Evolutionary conservation across 1,140 invertebrate genomes (phyloP).

Genomic region (Cotesia chilonis): DNA sequence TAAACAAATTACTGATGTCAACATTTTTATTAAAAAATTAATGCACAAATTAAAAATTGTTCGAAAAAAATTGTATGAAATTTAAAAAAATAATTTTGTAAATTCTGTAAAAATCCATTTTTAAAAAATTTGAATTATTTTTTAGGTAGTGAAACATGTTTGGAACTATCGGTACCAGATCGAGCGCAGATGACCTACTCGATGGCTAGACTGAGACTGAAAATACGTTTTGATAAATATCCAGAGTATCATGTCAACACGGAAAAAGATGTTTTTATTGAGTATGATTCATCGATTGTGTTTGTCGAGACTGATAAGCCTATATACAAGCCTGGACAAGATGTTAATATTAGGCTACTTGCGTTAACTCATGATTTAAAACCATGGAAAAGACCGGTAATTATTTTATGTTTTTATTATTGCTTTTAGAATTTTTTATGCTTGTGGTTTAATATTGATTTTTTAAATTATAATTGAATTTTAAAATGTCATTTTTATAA

Average conservation of each 20-base stretch:
- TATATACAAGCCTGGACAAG: slow-evolving; percentile 73
- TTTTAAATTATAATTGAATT: slow-evolving; percentile 4
- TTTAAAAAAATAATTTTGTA: slow-evolving; percentile 1
- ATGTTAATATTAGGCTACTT: slow-evolving; percentile 68
- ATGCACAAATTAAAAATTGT: too few species aligned
- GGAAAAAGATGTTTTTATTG: slow-evolving; percentile 59
- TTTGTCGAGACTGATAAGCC: slow-evolving; percentile 69
- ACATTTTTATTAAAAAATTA: too few species aligned
- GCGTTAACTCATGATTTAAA: slow-evolving; percentile 65
- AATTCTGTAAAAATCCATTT: background rate
- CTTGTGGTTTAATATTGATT: too few species aligned
- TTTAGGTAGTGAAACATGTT: slow-evolving; percentile 57
- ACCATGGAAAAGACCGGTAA: slow-evolving; percentile 63
- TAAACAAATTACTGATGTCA: too few species aligned
- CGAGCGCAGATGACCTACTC: slow-evolving; percentile 50
- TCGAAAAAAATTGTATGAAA: background rate
- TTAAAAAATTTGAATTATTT: slow-evolving; percentile 24
- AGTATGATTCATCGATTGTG: slow-evolving; percentile 64
- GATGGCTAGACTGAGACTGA: slow-evolving; percentile 63
- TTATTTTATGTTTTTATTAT: slow-evolving; percentile 32
- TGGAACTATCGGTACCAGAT: slow-evolving; percentile 57
- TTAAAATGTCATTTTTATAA: too few species aligned
- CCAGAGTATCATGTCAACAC: slow-evolving; percentile 64
- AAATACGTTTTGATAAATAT: slow-evolving; percentile 65
- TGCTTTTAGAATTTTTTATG: background rate